These are phyloP conservation scores for Drosophila conformis DNA, from an alignment of 2,888 invertebrate genomes.

Conservation along the genomic window DNA sequence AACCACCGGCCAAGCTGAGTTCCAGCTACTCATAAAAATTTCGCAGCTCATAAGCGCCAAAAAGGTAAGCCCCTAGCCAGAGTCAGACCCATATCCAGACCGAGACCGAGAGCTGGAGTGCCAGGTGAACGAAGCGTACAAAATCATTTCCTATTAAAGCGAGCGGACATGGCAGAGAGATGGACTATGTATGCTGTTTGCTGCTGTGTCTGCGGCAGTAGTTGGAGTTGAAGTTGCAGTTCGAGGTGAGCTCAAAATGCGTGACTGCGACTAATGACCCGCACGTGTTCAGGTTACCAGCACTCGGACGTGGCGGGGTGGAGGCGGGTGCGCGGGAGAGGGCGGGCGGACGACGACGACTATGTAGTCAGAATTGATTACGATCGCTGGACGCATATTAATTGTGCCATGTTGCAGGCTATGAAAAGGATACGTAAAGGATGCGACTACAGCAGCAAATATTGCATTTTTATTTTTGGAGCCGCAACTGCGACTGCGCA, in stretches of 20 bases:
- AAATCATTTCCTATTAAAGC: conserved; percentile 79
- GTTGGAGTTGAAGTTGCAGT: conserved; percentile 27
- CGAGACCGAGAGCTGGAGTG: conserved; percentile 11
- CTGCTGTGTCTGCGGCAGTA: conserved; percentile 23
- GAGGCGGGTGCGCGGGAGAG: background rate
- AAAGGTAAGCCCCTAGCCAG: conserved; percentile 33
- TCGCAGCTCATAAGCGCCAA: conserved; percentile 78
- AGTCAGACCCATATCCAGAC: conserved; percentile 14
- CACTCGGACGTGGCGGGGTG: background rate
- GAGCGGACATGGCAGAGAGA: conserved; percentile 61
- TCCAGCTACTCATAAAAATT: conserved; percentile 77
- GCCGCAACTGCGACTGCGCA: conserved; percentile 74
- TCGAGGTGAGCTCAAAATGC: conserved; percentile 76
- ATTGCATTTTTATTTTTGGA: conserved; percentile 6
- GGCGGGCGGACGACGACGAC: conserved; percentile 19
- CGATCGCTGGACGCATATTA: conserved; percentile 82
- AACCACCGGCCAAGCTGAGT: conserved; percentile 40
- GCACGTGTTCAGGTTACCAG: conserved; percentile 74
- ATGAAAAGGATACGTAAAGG: conserved; percentile 74
- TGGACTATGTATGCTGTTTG: conserved; percentile 40
- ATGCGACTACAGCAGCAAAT: conserved; percentile 42
- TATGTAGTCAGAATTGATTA: conserved; percentile 81
- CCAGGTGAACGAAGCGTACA: conserved; percentile 76
- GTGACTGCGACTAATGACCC: conserved; percentile 83
- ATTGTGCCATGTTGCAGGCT: conserved; percentile 67